phyloP scores from a whole-genome alignment of 2,888 invertebrate species.

The Folsomia manolachei region DNA sequence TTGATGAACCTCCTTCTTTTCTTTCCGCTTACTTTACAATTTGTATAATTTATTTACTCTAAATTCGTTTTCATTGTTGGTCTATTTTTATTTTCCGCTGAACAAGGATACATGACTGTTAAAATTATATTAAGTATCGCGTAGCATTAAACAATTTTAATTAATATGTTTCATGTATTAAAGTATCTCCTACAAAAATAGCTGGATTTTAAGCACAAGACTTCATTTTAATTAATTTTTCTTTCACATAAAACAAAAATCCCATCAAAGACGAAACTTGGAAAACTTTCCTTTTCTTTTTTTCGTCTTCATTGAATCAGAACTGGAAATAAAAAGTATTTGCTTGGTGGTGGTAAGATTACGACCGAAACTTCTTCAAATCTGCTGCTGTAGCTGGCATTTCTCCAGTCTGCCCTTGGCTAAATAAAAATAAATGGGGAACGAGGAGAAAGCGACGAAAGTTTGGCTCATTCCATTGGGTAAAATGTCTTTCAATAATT shows the following conservation, averaged over 20 bases:
- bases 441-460: slow-evolving; percentile 2
- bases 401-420: not conserved
- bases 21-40: not conserved
- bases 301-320: not conserved
- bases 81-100: no score
- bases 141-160: not conserved
- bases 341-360: slow-evolving; percentile 3
- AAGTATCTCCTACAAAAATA: no score
- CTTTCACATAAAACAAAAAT: not conserved
- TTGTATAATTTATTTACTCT: no score
- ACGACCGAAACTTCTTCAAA: not conserved
- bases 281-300: not conserved
- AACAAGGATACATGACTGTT: no score
- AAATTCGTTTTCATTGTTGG: no score
- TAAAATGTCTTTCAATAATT: slow-evolving; percentile 22
- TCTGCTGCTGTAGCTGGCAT: no score
- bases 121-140: no score
- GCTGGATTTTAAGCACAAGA: no score
- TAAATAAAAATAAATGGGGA: no score
- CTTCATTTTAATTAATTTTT: no score
- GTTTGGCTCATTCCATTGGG: slow-evolving; percentile 10
- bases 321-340: not conserved
- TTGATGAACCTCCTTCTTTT: not conserved
- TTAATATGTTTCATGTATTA: no score
- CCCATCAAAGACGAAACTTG: not conserved